Base-by-base conservation (phyloP, 2,113 vertebrate species). In the Thryonomys swinderianus region DNA sequence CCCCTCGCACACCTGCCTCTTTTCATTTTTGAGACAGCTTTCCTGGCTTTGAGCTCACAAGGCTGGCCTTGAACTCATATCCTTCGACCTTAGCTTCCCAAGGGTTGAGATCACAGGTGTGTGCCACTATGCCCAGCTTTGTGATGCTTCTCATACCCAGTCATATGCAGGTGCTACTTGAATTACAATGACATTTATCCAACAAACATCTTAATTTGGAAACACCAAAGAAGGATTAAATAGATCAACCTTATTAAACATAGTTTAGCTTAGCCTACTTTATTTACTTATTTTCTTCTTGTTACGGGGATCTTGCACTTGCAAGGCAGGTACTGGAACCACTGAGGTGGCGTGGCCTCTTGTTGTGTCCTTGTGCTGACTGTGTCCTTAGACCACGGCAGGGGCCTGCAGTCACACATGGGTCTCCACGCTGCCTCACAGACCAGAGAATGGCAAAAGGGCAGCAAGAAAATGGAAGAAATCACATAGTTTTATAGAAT, bases 391-490 rank as follows among this genome's bases (percentile, higher is more conserved):
- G 83, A 40, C 40, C 2, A 2, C 0, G 16, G 11, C 12, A 7
- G 1, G 87, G 34, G 1, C 2, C 17, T 25, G 69, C 25, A 12
- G 5, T 45, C 2, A 57, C 5, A 7, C 3, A 0, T 5, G 53
- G 30, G 62, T 51, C 64, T 89, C 55, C 3, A 0, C 3, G 0
- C 37, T 1, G 61, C n/a, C 85, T 32, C 4, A 12, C 23, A 11
- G 11, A 23, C 17, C 89, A 76, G 80, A 2, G 12, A 30, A 2
- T 0, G 20, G 17, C 45, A 69, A 90, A 88, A 97, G 89, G 64
- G 32, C 81, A 11, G 90, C 13, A 11, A 83, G 97, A 85, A 83
- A 95, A 92, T 95, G 82, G 48, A 93, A 92, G 97, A 88, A 97
- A 94, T 93, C 17, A 86, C 32, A 91, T 84, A 79, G 48, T 71